Base-by-base conservation (phyloP, 2,797 vertebrate genomes). In the Danio choprae region DNA sequence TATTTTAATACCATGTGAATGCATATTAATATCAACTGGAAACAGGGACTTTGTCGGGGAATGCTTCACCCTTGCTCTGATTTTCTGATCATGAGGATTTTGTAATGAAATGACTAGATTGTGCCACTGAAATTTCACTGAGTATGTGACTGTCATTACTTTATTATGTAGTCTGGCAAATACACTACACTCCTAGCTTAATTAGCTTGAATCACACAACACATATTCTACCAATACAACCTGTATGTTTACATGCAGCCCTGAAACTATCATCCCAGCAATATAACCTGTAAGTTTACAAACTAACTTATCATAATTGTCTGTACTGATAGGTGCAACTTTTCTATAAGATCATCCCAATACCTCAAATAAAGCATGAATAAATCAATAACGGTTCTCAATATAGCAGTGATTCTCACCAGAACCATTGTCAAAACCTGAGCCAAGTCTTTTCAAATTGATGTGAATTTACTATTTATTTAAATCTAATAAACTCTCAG, bases 281-380 rank as follows among this genome's bases (percentile, higher is more conserved):
- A 70, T 12, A 46, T 60, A 74, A 74, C 71, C 71, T 36, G 55
- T 12, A 29, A 48, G 72, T 51, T 62, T 40, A 73, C 55, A 50
- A 29, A 73, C 20, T 58, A 44, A 58, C 46, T 62, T 62, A n/a
- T 13, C 59, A 36, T 20, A 15, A 56, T 5, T 16, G 43, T 68
- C 38, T 15, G 67, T 58, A 68, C 46, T 46, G 16, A n/a, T 58
- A 29, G 20, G 40, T 15, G 12, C 11, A 38, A 22, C 64, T 77
- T n/a, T n/a, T 68, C 51, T 16, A 68, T 58, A 56, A 18, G 16
- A 48, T 56, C 1, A 46, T 58, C 10, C 38, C 12, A 58, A 77
- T 65, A 7, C 38, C 9, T 29, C 10, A 64, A 5, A 65, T 29
- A 11, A 40, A 56, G 6, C 2, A 1, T 13, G 29, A 29, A 29